Evolutionary conservation across 1,140 invertebrate species (phyloP).

Genomic region (Tribolium castaneum): DNA sequence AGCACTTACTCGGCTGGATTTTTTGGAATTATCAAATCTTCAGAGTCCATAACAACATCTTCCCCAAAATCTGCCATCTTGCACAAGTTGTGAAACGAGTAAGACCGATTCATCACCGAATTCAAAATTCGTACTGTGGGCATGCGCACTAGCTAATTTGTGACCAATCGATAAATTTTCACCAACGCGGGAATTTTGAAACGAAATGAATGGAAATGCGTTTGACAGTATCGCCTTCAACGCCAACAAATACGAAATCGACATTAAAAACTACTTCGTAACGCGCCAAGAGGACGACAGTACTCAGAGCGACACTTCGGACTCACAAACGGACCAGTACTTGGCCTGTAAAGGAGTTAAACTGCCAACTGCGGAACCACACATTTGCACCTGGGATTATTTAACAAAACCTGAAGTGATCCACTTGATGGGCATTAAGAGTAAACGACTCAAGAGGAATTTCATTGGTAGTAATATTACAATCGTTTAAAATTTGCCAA

Average conservation of each 20-base stretch:
- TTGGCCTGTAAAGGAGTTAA: conserved; percentile 38
- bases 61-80: conserved; percentile 60
- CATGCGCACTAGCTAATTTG: neutral
- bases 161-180: neutral
- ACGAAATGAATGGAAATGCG: conserved; percentile 17
- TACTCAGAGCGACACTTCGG: neutral
- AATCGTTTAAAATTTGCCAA: conserved; percentile 20
- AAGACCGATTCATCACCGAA: conserved; percentile 12
- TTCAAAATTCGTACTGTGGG: conserved; percentile 18
- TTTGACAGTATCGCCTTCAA: conserved; percentile 36
- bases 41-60: conserved; percentile 58
- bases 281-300: neutral
- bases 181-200: conserved; percentile 27
- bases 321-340: conserved; percentile 10
- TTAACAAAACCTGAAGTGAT: conserved; percentile 52
- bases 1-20: conserved; percentile 59
- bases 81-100: conserved; percentile 6
- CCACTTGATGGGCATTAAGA: conserved; percentile 46
- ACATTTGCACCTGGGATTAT: conserved; percentile 53
- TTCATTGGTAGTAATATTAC: conserved; percentile 49
- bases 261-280: conserved; percentile 14
- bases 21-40: conserved; percentile 59
- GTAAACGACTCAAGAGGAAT: conserved; percentile 43
- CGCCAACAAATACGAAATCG: conserved; percentile 18
- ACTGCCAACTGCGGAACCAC: conserved; percentile 29